A percentile compares a stretch with the other conserved stretches of the same genome.
Evolutionary conservation across 2,797 vertebrate genomes (phyloP).

Genomic region (Botia almorhae): DNA sequence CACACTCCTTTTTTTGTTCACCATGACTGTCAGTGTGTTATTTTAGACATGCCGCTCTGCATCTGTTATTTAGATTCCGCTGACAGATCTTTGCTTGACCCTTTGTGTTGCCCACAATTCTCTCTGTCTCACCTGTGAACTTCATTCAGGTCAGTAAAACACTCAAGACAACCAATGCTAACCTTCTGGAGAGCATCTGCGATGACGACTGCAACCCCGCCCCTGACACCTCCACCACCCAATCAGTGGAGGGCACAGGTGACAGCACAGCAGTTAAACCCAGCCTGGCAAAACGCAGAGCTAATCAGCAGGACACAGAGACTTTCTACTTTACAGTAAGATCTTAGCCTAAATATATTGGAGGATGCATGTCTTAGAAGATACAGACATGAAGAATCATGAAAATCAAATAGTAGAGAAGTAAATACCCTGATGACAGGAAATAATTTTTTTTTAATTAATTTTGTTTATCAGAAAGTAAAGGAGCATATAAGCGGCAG

Average conservation of each 20-base stretch:
- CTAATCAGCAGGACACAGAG: slow-evolving; percentile 91
- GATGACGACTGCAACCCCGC: slow-evolving; percentile 79
- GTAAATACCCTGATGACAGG: not conserved
- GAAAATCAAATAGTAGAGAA: not conserved
- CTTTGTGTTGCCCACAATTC: not conserved
- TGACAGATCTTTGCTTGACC: not conserved
- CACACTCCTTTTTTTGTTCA: not conserved
- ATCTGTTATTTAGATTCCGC: not conserved
- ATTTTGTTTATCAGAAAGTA: slow-evolving; percentile 81
- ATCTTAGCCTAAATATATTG: not conserved
- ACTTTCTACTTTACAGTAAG: slow-evolving; percentile 87
- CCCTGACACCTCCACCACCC: slow-evolving; percentile 79
- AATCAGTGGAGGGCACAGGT: slow-evolving; percentile 80
- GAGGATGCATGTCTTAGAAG: not conserved
- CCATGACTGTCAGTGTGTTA: not conserved
- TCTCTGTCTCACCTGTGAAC: slow-evolving; percentile 9
- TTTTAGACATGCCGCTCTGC: no score
- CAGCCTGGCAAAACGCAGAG: slow-evolving; percentile 81
- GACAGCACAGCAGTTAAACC: slow-evolving; percentile 77
- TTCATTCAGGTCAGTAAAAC: slow-evolving; percentile 80
- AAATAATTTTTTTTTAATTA: not conserved
- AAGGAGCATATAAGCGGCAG: slow-evolving; percentile 87
- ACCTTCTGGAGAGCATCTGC: slow-evolving; percentile 78
- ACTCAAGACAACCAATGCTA: slow-evolving; percentile 77
- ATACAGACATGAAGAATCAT: not conserved